Percentiles rank a stretch among this genome's conserved stretches.
These are phyloP conservation scores for Siniperca scherzeri DNA, from an alignment of 2,797 vertebrate genomes.

Conservation along the genomic window DNA sequence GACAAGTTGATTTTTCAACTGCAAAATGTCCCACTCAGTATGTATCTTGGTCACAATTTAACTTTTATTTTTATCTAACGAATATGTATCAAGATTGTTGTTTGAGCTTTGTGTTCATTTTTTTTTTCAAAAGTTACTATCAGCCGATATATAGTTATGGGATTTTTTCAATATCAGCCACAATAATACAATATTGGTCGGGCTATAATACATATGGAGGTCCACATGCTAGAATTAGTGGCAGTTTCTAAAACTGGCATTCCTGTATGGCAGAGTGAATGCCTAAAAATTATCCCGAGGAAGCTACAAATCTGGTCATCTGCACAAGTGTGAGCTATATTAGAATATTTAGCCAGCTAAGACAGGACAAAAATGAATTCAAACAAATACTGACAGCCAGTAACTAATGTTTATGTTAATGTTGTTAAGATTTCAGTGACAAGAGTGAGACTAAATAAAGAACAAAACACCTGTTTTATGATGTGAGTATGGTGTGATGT, in stretches of 20 bases:
- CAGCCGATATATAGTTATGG: too few species aligned
- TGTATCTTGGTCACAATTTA: neutral
- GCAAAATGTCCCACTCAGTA: neutral
- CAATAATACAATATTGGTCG: neutral
- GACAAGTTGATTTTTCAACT: neutral
- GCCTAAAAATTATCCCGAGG: neutral
- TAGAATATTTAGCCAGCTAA: neutral
- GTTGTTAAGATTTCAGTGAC: neutral
- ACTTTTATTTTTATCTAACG: too few species aligned
- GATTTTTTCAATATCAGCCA: neutral
- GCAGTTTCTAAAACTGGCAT: neutral
- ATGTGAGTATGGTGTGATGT: too few species aligned
- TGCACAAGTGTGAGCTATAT: conserved; percentile 21
- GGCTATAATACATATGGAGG: neutral
- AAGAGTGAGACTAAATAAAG: neutral
- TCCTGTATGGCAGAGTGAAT: neutral
- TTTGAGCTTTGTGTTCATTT: too few species aligned
- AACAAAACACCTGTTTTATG: too few species aligned
- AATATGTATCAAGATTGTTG: too few species aligned
- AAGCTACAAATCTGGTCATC: conserved; percentile 20
- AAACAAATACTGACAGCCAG: neutral
- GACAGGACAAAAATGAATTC: neutral
- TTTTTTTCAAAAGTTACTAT: too few species aligned
- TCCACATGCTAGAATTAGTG: neutral
- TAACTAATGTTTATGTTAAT: neutral